Evolutionary conservation across 2,888 invertebrate genomes (phyloP), one percentile per base, ranked within the genome.

Genomic region (Eupithecia abbreviata): DNA sequence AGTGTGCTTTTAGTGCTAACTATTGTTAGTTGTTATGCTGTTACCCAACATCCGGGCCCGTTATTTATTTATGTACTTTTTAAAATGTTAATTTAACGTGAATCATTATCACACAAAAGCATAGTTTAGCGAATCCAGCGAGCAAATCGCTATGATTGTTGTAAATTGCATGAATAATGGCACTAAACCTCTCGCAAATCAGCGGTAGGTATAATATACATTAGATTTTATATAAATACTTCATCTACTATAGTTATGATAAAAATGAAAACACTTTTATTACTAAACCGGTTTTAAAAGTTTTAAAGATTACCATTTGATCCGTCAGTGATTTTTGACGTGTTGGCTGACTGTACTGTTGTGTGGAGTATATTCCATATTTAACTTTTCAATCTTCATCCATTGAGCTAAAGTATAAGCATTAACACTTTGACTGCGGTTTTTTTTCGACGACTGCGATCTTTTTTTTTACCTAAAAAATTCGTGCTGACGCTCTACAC

Each of bases 61-160:
- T 10, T 58, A 62, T 62, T 62, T 62, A 58, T 30, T 62, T 62
- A 18, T 18, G 58, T 58, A 9, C n/a, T 51, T n/a, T n/a, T 2
- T 55, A 55, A 18, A 30, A 65, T 65, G 65, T 42, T 15, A 42
- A 15, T 10, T 66, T 15, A 42, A 66, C 42, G 15, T 66, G 42
- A 7, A 42, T 15, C 51, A n/a, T n/a, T 62, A 12, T 41, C 4
- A 66, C 42, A 66, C 15, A 43, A 68, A 4, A 13, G 15, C 10
- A 42, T 66, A 66, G 7, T 66, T 66, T 55, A 71, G 45, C 41
- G 12, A 45, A 72, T 58, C 55, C 30, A 66, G 55, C 47, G 72
- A 41, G 58, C 42, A 15, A 68, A 69, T 69, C 69, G 71, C 72
- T 69, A 65, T 76, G 72, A 72, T 76, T 76, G 62, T 43, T 68